Evolutionary conservation across 1,140 invertebrate genomes (phyloP), one percentile per base, ranked within the genome.

Genomic region (Drosophila biarmipes): DNA sequence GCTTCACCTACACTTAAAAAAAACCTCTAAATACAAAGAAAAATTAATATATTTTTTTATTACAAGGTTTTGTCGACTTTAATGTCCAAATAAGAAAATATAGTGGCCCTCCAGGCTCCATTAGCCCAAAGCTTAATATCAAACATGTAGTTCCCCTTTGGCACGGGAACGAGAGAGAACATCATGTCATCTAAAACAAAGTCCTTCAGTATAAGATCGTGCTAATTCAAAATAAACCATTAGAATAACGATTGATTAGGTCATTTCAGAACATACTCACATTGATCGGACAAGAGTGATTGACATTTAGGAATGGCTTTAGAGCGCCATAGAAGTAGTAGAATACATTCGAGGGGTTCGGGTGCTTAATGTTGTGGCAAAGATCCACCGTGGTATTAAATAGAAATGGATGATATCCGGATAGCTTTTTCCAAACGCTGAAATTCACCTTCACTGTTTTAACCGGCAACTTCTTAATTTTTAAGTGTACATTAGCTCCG

Each of bases 351-450:
- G 6, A 8, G 0, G 17, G 72, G 51, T 76, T 75, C 10, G 73
- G 73, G 14, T 76, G 72, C 10, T 7, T 27, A 19, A 51, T 17
- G 8, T 43, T 42, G 14, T 40, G 57, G 10, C 72, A 74, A 46
- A n/a, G 24, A 14, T 74, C 68, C 2, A 51, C 10, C 1, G 72
- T 45, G 2, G 34, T 12, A 27, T 76, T 76, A 2, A 59, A 75
- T 2, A 76, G 17, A 24, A 59, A 76, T 8, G 73, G 73, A 75
- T 75, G 62, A 12, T 75, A 75, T 1, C 71, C 71, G n/a, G 54
- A 66, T 0, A 74, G 15, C 21, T 74, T 75, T 2, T 10, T n/a
- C 38, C 38, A 75, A 4, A 58, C 14, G 6, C 53, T 46, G 3
- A 5, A 75, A 24, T 66, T 53, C 0, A 74, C 8, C 1, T 2